Evolutionary conservation across 2,797 vertebrate species (phyloP).

Genomic region (Choloepus didactylus): DNA sequence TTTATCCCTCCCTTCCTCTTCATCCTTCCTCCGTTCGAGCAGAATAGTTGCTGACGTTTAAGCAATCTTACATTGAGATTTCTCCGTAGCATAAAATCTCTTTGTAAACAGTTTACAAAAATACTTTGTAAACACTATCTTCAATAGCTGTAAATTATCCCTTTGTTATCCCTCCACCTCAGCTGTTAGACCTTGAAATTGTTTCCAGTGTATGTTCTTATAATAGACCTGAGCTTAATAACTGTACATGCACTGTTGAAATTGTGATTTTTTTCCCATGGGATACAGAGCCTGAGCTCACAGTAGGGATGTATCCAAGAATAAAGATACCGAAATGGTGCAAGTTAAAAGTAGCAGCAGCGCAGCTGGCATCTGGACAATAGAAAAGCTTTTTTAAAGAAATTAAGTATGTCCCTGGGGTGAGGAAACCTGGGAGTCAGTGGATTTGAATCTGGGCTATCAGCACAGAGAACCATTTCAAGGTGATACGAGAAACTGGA

Average conservation of each 20-base stretch:
- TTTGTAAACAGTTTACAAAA: neutral
- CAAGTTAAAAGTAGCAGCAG: neutral
- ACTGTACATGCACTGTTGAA: neutral
- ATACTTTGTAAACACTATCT: neutral
- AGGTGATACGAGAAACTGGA: neutral
- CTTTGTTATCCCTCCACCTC: neutral
- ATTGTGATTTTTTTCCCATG: rapidly evolving
- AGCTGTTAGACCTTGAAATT: neutral
- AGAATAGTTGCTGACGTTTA: neutral
- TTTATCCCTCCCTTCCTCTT: rapidly evolving
- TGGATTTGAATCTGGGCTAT: neutral
- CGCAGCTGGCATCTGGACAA: neutral
- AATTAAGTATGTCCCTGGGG: neutral
- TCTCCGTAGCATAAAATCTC: neutral
- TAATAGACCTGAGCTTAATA: neutral
- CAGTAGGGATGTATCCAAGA: neutral
- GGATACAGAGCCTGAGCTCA: neutral
- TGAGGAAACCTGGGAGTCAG: neutral
- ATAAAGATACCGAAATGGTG: rapidly evolving
- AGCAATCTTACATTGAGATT: neutral
- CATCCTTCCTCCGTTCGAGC: neutral
- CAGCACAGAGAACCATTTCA: neutral
- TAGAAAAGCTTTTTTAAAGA: neutral
- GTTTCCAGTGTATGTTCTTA: neutral
- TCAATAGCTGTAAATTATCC: neutral